These are phyloP conservation scores for Notarius quadriscutis DNA, from an alignment of 2,113 vertebrate genomes.

Conservation along the genomic window DNA sequence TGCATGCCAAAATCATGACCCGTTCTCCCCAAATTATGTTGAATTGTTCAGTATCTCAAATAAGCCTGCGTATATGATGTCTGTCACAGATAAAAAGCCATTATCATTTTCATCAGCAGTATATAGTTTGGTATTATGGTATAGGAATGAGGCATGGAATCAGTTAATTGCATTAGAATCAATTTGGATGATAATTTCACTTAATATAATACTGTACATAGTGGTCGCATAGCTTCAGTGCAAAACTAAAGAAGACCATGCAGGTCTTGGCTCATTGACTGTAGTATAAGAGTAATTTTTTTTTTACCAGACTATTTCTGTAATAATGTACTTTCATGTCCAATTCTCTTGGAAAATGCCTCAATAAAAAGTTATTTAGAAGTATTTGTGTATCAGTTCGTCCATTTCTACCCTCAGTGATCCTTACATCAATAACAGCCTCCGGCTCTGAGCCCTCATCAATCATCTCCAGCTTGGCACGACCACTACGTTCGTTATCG, in stretches of 20 bases:
- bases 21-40: neutral
- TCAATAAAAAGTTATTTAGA: neutral
- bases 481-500: constrained; percentile 68
- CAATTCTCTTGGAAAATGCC: neutral
- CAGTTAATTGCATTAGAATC: neutral
- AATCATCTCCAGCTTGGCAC: constrained; percentile 55
- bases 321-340: neutral
- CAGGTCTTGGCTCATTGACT: neutral
- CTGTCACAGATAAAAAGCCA: neutral
- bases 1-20: neutral
- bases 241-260: neutral
- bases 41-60: neutral
- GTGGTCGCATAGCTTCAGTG: neutral
- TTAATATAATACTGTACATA: neutral
- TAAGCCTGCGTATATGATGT: neutral
- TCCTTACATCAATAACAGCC: constrained; percentile 60
- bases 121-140: neutral
- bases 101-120: neutral
- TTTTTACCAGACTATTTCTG: neutral
- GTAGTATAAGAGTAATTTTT: neutral
- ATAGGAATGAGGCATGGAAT: neutral
- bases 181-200: neutral
- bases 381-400: too few relatives aligned
- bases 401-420: neutral
- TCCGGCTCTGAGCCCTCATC: constrained; percentile 67